Percentiles rank a stretch among this genome's conserved stretches.
phyloP scores from a whole-genome alignment of 2,113 vertebrate species.

The Channa maculata region DNA sequence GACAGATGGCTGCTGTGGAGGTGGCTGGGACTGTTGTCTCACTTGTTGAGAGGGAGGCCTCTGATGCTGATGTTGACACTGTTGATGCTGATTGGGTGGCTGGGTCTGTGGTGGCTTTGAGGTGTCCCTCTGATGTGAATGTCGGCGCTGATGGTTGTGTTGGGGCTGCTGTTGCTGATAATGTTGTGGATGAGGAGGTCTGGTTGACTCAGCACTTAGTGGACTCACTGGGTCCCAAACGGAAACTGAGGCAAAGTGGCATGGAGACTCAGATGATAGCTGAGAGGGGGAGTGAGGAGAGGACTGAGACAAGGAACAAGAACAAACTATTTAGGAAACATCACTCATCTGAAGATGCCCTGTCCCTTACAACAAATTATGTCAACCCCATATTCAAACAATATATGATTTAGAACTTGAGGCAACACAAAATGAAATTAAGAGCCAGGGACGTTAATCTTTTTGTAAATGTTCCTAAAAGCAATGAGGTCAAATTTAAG shows the following conservation, averaged over 20 bases:
- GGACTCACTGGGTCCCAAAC: constrained; percentile 87
- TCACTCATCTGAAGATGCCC: background rate
- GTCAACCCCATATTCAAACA: background rate
- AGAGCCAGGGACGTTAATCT: constrained; percentile 30
- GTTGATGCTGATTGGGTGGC: constrained; percentile 28
- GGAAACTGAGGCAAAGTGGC: constrained; percentile 77
- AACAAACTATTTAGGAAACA: background rate
- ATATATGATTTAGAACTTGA: constrained; percentile 16
- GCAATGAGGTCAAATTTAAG: too few relatives aligned
- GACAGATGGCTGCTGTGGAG: constrained; percentile 81
- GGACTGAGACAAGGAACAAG: constrained; percentile 8
- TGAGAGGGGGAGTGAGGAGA: constrained; percentile 53
- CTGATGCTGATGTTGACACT: constrained; percentile 22
- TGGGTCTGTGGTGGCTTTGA: constrained; percentile 23
- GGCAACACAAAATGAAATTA: constrained; percentile 18
- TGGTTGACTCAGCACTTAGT: constrained; percentile 87
- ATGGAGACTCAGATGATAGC: constrained; percentile 54
- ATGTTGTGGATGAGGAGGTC: constrained; percentile 80
- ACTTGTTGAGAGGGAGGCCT: constrained; percentile 38
- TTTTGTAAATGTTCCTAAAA: background rate
- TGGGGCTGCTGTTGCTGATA: constrained; percentile 67
- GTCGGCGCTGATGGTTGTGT: constrained; percentile 52
- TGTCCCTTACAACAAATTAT: background rate
- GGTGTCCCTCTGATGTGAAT: constrained; percentile 55
- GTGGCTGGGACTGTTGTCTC: constrained; percentile 40